Percentiles rank a stretch among this genome's conserved stretches.
These are phyloP conservation scores for Melanerpes aurifrons DNA, from an alignment of 2,113 vertebrate genomes.

Conservation along the genomic window DNA sequence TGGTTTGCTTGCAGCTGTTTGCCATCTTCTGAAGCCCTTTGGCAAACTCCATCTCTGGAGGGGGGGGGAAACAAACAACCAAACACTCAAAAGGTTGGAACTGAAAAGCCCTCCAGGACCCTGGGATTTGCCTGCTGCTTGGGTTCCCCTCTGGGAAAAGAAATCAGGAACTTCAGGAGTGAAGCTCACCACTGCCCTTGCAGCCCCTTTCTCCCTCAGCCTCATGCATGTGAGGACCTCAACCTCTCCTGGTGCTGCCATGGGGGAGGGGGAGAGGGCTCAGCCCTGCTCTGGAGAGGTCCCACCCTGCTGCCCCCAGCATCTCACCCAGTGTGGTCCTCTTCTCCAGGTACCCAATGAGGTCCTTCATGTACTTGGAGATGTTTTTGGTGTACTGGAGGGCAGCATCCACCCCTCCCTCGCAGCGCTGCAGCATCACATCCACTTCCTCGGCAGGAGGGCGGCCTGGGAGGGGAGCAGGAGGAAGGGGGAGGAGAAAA, in stretches of 20 bases:
- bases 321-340: conserved; percentile 83
- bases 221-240: neutral
- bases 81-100: neutral
- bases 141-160: neutral
- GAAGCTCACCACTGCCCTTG: neutral
- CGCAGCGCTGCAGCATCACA: conserved; percentile 88
- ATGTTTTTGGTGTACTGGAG: conserved; percentile 90
- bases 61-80: neutral
- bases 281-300: neutral
- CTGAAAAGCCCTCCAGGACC: rapidly evolving
- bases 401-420: conserved; percentile 90
- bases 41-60: conserved; percentile 89
- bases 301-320: rapidly evolving
- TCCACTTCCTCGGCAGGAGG: conserved; percentile 85
- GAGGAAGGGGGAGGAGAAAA: neutral
- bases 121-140: neutral
- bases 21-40: conserved; percentile 92
- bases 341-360: conserved; percentile 90
- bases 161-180: neutral
- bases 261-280: neutral
- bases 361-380: conserved; percentile 96
- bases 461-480: conserved; percentile 20
- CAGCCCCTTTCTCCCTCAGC: neutral
- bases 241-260: rapidly evolving
- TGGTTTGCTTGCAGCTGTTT: conserved; percentile 86